phyloP scores from a whole-genome alignment of 1,140 invertebrate species.

The Platyscapa corneri region DNA sequence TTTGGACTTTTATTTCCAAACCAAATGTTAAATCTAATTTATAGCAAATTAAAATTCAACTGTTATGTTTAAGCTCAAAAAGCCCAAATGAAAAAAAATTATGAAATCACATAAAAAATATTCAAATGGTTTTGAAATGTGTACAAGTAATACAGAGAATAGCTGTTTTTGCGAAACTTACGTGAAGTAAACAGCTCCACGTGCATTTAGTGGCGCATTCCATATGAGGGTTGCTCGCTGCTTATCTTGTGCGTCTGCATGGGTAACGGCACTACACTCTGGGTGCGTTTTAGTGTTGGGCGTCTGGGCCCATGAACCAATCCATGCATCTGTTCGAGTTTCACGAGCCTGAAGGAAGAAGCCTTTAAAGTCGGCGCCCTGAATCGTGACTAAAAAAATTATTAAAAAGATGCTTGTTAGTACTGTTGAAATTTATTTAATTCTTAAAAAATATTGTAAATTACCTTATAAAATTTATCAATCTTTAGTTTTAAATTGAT shows the following conservation, averaged over 20 bases:
- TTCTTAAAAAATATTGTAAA: too few species aligned
- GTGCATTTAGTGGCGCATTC: slow-evolving; percentile 80
- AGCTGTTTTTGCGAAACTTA: slow-evolving; percentile 73
- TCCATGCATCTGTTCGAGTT: slow-evolving; percentile 80
- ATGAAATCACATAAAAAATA: background rate
- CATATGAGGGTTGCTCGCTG: slow-evolving; percentile 82
- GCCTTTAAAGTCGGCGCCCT: slow-evolving; percentile 80
- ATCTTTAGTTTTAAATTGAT: too few species aligned
- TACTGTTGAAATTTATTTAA: background rate
- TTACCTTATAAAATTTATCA: too few species aligned
- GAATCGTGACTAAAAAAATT: slow-evolving; percentile 76
- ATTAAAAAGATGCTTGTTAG: slow-evolving; percentile 53
- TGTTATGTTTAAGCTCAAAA: too few species aligned
- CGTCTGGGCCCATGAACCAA: slow-evolving; percentile 82
- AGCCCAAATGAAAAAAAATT: background rate
- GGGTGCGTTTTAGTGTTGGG: slow-evolving; percentile 83
- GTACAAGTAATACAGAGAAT: too few species aligned
- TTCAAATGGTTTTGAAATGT: background rate
- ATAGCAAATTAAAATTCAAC: too few species aligned
- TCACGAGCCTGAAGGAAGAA: slow-evolving; percentile 89
- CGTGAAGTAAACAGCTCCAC: slow-evolving; percentile 86
- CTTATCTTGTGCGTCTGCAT: slow-evolving; percentile 85
- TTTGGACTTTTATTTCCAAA: too few species aligned
- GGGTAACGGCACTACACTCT: slow-evolving; percentile 86
- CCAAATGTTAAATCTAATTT: too few species aligned